Base-by-base conservation (phyloP, 2,797 vertebrate species). In the Acrossocheilus wenchowensis region DNA sequence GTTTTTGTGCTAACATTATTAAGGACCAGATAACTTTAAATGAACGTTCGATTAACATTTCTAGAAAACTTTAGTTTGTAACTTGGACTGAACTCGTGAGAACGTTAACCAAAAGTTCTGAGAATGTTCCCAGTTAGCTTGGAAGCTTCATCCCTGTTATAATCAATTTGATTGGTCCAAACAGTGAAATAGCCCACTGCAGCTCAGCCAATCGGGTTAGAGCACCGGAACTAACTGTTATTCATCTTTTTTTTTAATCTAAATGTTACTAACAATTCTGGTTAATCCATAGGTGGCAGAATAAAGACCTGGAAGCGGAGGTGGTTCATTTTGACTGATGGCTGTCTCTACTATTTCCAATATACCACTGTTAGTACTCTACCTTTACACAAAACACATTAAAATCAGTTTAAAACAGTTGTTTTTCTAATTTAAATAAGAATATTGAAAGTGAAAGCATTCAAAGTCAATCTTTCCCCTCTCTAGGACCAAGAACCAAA, bases 221-320 rank as follows among this genome's bases (percentile, higher is more conserved):
- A n/a, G 19, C 21, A 41, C 2, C 3, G 4, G 48, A 77, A 75
- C 45, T 9, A 30, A 3, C 7, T 64, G 30, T 66, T 66, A 52
- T 5, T 7, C 5, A 34, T 5, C n/a, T 48, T 30, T 64, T 30
- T 30, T 30, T 30, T 26, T 30, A 4, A 60, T n/a, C 45, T 21
- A 12, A 54, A 87, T 30, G 54, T 57, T 62, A 15, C 6, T 62
- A 78, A 66, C 15, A 71, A 21, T 50, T 83, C 43, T 82, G 73
- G 12, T 62, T 7, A 54, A 43, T 30, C 78, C 84, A 8, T 90
- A 99, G 98, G 98, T 34, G 98, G 98, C n/a, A 95, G 97, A 1
- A 95, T 99, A 86, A 99, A 99, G 92, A 99, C 98, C 0, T 99
- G 98, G 98, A 99, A 98, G 86, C 95, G 98, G 34, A 96, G 98